Evolutionary conservation across 2,797 vertebrate genomes (phyloP), one percentile per base, ranked within the genome.

Genomic region (Labroides dimidiatus): DNA sequence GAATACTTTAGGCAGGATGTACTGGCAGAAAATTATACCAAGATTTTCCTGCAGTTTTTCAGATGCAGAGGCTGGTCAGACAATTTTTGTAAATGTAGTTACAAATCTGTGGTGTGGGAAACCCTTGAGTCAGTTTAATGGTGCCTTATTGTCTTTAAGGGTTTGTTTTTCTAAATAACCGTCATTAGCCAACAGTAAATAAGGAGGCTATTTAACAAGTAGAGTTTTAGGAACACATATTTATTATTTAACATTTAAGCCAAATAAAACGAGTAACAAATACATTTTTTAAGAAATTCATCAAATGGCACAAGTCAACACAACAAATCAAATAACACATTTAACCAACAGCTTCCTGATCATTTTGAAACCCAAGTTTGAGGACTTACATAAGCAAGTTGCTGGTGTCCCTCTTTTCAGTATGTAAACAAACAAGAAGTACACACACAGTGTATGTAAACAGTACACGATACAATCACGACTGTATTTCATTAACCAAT

Each of bases 351-450:
- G n/a, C 4, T 42, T 33, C 42, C 15, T 9, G 8, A 39, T 51
- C 13, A 62, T 27, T 39, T 72, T 45, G 36, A 30, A 65, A 58
- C 43, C 0, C 12, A 44, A 62, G 2, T 17, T 43, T 64, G 48
- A 6, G n/a, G n/a, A 64, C 42, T 13, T 55, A 47, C 50, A 64
- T n/a, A 56, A 43, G 7, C 21, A 49, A 71, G 64, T 13, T 8
- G 39, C 50, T 66, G 36, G 10, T 20, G 30, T 66, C 10, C 49
- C 16, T 3, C 30, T 62, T 43, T 60, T 71, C 50, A 50, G 17
- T 21, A 62, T 59, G 45, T 49, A 57, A 79, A 75, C 51, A 63
- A 77, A 76, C 51, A 78, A 55, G 65, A 10, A 20, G 19, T 47
- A 80, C 47, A 37, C 16, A 75, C 14, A 77, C 55, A 49, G 42